Evolutionary conservation across 2,113 vertebrate species (phyloP).

Genomic region (Equus przewalskii): DNA sequence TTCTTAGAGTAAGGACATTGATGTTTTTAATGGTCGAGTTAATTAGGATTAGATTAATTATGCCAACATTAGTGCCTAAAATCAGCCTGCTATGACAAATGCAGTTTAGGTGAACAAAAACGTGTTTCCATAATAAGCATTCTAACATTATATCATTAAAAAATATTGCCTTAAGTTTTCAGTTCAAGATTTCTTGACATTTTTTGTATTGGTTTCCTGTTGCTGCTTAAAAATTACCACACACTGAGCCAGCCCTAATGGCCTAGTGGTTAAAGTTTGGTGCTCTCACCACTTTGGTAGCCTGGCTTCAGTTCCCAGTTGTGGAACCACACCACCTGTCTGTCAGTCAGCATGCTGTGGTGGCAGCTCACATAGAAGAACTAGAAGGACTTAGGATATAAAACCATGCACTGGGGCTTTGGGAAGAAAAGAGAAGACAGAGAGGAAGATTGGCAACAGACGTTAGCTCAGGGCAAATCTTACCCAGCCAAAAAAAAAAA

Average conservation of each 20-base stretch:
- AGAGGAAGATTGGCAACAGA: no score
- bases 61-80: neutral
- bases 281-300: no score
- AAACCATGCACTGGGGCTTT: no score
- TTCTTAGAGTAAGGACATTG: neutral
- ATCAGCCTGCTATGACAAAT: neutral
- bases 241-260: no score
- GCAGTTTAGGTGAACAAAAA: neutral
- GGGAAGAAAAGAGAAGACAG: no score
- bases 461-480: no score
- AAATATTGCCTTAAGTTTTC: neutral
- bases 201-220: neutral
- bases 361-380: no score
- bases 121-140: neutral
- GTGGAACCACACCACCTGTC: no score
- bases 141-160: neutral
- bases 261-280: no score
- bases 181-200: neutral
- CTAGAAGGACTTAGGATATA: no score
- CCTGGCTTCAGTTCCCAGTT: no score
- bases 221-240: neutral
- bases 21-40: neutral
- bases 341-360: no score
- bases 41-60: neutral
- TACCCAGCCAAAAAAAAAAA: neutral